phyloP scores from a whole-genome alignment of 2,888 invertebrate species.

The Dryococelus australis region DNA sequence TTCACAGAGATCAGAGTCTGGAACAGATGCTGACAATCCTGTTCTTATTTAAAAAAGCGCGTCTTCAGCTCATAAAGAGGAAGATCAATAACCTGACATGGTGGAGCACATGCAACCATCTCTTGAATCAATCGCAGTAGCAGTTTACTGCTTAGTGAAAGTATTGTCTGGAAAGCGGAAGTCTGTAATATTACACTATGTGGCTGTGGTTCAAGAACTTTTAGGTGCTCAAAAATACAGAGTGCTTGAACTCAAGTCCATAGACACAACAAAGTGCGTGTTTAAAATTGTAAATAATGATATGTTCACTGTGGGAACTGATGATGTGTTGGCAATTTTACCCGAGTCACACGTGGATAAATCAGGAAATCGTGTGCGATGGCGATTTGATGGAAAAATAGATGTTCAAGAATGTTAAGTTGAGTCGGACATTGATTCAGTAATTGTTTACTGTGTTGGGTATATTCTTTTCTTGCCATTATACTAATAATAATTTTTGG shows the following conservation, averaged over 20 bases:
- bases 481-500: no score
- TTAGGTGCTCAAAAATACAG: not conserved
- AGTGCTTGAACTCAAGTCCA: not conserved
- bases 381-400: not conserved
- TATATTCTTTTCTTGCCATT: no score
- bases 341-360: not conserved
- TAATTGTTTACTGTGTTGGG: no score
- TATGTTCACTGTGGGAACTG: no score
- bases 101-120: not conserved
- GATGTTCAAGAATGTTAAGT: not conserved
- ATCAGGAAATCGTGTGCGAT: not conserved
- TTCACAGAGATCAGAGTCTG: not conserved
- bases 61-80: not conserved
- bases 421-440: no score
- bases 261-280: not conserved
- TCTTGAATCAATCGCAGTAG: not conserved
- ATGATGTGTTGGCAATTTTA: not conserved
- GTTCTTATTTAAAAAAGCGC: no score
- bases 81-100: no score
- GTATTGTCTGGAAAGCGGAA: not conserved
- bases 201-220: conserved; percentile 9
- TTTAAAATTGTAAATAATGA: not conserved
- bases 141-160: not conserved
- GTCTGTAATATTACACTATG: not conserved
- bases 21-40: not conserved